A percentile compares a stretch with the other conserved stretches of the same genome.
These are phyloP conservation scores for Sinonovacula constricta DNA, from an alignment of 1,140 invertebrate species.

Conservation along the genomic window DNA sequence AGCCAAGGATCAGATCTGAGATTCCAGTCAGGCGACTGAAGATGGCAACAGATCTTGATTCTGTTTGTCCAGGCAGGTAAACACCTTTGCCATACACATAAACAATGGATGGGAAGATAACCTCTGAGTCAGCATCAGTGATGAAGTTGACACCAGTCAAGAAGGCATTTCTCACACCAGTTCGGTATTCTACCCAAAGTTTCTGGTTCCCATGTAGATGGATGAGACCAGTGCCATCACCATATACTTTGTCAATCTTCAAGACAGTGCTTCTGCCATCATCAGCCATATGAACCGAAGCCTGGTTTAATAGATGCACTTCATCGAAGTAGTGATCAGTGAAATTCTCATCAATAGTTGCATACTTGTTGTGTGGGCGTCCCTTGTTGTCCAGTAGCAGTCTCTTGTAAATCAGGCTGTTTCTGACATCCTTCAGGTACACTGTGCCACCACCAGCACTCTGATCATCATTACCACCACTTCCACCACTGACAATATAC, in stretches of 20 bases:
- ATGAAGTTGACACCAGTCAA: slow-evolving; percentile 69
- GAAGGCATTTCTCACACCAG: slow-evolving; percentile 60
- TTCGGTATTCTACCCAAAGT: slow-evolving; percentile 60
- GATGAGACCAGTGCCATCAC: slow-evolving; percentile 66
- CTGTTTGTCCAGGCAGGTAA: slow-evolving; percentile 46
- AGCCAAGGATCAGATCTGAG: slow-evolving; percentile 58
- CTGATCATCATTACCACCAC: slow-evolving; percentile 39
- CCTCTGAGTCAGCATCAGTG: slow-evolving; percentile 62
- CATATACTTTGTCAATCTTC: slow-evolving; percentile 56
- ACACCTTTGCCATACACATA: slow-evolving; percentile 66
- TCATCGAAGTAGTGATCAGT: slow-evolving; percentile 64
- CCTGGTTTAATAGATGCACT: slow-evolving; percentile 63
- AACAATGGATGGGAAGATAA: slow-evolving; percentile 60
- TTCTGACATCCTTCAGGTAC: slow-evolving; percentile 64
- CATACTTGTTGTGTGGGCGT: slow-evolving; percentile 63
- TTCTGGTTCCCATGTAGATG: slow-evolving; percentile 63
- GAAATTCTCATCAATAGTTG: slow-evolving; percentile 60
- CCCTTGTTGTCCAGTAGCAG: slow-evolving; percentile 65
- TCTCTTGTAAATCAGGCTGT: slow-evolving; percentile 50
- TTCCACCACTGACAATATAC: slow-evolving; percentile 61
- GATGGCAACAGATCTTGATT: slow-evolving; percentile 57
- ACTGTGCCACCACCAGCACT: slow-evolving; percentile 67
- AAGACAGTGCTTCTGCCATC: slow-evolving; percentile 45
- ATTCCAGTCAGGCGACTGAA: slow-evolving; percentile 63
- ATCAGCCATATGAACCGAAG: slow-evolving; percentile 61